Evolutionary conservation across 1,140 invertebrate species (phyloP).

Genomic region (Gonioctena quinquepunctata): DNA sequence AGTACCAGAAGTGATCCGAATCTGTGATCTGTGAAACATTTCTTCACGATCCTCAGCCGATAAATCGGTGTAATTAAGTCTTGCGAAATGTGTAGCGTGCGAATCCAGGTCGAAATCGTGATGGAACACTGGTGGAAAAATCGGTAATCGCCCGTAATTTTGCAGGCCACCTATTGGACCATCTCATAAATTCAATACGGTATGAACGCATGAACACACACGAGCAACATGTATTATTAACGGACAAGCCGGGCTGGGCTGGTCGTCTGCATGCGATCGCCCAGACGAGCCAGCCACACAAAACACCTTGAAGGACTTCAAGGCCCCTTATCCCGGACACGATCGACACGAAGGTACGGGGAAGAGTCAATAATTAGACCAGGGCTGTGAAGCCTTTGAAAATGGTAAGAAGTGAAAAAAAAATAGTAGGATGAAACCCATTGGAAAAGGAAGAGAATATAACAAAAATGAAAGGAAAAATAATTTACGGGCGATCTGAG

Average conservation of each 20-base stretch:
- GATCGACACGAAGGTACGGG: background rate
- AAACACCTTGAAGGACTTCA: constrained; percentile 3
- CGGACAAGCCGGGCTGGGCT: background rate
- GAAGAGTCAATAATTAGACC: background rate
- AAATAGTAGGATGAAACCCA: too few relatives aligned
- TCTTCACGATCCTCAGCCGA: background rate
- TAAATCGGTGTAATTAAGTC: background rate
- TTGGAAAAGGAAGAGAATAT: too few relatives aligned
- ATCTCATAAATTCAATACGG: constrained; percentile 23
- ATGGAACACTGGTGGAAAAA: constrained; percentile 24
- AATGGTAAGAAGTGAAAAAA: too few relatives aligned
- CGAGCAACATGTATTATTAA: constrained; percentile 19
- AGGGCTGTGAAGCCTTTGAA: too few relatives aligned
- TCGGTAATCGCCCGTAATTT: constrained; percentile 33
- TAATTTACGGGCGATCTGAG: too few relatives aligned
- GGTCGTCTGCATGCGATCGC: constrained; percentile 24
- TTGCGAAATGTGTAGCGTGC: constrained; percentile 19
- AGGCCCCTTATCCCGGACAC: background rate
- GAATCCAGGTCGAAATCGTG: constrained; percentile 33
- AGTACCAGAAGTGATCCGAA: background rate
- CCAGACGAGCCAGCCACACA: constrained; percentile 11
- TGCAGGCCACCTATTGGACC: constrained; percentile 32
- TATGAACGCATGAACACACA: constrained; percentile 28
- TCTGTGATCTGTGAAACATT: background rate
- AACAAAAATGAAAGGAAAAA: too few relatives aligned